These are phyloP conservation scores for Eriosoma lanigerum DNA, from an alignment of 1,140 invertebrate species.

Conservation along the genomic window DNA sequence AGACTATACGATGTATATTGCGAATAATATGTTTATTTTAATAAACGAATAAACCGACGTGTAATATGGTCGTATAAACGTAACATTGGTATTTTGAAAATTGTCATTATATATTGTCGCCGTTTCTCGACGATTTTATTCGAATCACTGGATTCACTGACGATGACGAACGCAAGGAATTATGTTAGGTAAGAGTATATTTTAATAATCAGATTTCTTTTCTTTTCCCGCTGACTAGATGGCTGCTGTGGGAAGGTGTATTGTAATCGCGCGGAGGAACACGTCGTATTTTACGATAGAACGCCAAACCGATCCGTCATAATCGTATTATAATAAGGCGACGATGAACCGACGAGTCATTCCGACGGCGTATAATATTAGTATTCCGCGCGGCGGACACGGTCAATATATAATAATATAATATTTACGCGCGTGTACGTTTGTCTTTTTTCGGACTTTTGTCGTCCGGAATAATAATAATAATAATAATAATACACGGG, in stretches of 20 bases:
- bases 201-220: too few species aligned
- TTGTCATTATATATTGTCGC: too few species aligned
- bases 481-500: constrained; percentile 13
- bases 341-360: constrained; percentile 36
- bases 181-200: too few species aligned
- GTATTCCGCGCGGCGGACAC: constrained; percentile 22
- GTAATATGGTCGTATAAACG: too few species aligned
- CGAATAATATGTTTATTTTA: too few species aligned
- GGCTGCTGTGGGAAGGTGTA: not conserved
- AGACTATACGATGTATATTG: too few species aligned
- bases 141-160: too few species aligned
- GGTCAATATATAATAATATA: not conserved
- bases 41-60: too few species aligned
- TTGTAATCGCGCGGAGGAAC: not conserved
- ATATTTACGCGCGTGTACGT: not conserved
- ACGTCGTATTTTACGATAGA: not conserved
- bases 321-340: constrained; percentile 6
- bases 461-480: constrained; percentile 32
- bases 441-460: constrained; percentile 23
- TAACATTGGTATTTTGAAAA: too few species aligned
- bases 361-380: constrained; percentile 13
- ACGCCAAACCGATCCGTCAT: constrained; percentile 31
- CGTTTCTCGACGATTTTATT: too few species aligned
- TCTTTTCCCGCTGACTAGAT: too few species aligned
- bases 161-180: too few species aligned